These are phyloP conservation scores for Cybosia mesomella DNA, from an alignment of 2,888 invertebrate genomes.

Conservation along the genomic window DNA sequence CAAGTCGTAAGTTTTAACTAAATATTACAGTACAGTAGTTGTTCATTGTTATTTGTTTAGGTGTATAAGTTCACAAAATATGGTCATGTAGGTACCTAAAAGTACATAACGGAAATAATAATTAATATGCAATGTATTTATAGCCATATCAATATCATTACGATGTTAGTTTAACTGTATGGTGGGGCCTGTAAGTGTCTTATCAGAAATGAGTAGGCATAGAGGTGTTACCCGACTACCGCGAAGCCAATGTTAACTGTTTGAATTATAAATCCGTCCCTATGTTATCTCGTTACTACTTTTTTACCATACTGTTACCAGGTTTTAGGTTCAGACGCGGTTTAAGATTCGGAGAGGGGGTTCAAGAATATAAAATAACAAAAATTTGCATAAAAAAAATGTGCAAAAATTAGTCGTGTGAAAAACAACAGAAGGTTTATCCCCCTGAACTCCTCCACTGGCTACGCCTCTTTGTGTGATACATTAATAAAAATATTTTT, in stretches of 20 bases:
- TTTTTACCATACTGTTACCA: too few relatives aligned
- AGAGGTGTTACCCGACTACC: background rate
- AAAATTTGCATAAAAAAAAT: too few relatives aligned
- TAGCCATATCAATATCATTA: background rate
- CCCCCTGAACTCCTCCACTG: too few relatives aligned
- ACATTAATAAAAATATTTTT: too few relatives aligned
- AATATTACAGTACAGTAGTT: background rate
- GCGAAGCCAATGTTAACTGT: background rate
- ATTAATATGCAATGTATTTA: slow-evolving; percentile 3
- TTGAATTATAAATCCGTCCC: background rate
- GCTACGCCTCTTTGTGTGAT: too few relatives aligned
- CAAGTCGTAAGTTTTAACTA: background rate
- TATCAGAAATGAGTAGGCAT: background rate
- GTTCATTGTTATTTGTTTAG: slow-evolving; percentile 35
- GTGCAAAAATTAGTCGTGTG: too few relatives aligned
- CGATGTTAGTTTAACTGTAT: background rate
- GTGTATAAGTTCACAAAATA: slow-evolving; percentile 25
- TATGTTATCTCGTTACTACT: background rate
- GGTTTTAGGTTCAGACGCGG: too few relatives aligned
- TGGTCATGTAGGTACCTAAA: slow-evolving; percentile 27
- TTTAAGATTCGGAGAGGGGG: too few relatives aligned
- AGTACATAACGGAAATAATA: slow-evolving; percentile 30
- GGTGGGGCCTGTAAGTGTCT: background rate
- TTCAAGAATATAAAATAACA: too few relatives aligned
- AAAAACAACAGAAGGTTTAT: too few relatives aligned